Evolutionary conservation across 1,140 invertebrate species (phyloP).

Genomic region (Anadara kagoshimensis): DNA sequence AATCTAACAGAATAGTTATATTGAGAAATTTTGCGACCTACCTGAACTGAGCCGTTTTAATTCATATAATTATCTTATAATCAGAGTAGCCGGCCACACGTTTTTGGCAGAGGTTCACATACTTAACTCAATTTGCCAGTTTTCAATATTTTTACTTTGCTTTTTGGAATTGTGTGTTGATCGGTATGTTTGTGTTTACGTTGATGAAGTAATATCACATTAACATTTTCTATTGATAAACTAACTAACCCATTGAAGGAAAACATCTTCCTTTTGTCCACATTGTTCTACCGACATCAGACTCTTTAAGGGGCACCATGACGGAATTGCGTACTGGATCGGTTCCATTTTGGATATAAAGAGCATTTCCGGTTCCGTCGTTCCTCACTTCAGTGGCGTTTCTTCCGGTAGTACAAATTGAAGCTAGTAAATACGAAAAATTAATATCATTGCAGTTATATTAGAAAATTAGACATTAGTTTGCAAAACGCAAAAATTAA

Average conservation of each 20-base stretch:
- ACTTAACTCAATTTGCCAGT: too few relatives aligned
- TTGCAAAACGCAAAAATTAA: not conserved
- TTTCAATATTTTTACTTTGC: too few relatives aligned
- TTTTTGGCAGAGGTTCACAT: too few relatives aligned
- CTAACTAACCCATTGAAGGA: conserved; percentile 66
- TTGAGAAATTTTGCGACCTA: too few relatives aligned
- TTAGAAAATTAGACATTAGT: not conserved
- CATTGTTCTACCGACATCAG: conserved; percentile 35
- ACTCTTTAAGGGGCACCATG: conserved; percentile 52
- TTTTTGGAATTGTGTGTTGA: too few relatives aligned
- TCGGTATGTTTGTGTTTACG: too few relatives aligned
- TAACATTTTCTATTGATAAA: not conserved
- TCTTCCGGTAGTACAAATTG: conserved; percentile 51
- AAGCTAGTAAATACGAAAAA: conserved; percentile 30
- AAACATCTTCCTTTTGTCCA: conserved; percentile 70
- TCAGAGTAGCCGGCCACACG: too few relatives aligned
- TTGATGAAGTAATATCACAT: too few relatives aligned
- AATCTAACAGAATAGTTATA: too few relatives aligned
- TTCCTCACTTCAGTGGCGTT: conserved; percentile 32
- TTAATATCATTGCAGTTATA: not conserved
- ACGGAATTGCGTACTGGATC: conserved; percentile 49
- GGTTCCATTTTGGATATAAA: conserved; percentile 67
- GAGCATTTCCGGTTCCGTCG: conserved; percentile 59
- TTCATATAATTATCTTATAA: too few relatives aligned
- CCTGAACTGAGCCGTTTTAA: too few relatives aligned